phyloP scores from a whole-genome alignment of 2,888 invertebrate species.

The Cyclophora albipunctata region DNA sequence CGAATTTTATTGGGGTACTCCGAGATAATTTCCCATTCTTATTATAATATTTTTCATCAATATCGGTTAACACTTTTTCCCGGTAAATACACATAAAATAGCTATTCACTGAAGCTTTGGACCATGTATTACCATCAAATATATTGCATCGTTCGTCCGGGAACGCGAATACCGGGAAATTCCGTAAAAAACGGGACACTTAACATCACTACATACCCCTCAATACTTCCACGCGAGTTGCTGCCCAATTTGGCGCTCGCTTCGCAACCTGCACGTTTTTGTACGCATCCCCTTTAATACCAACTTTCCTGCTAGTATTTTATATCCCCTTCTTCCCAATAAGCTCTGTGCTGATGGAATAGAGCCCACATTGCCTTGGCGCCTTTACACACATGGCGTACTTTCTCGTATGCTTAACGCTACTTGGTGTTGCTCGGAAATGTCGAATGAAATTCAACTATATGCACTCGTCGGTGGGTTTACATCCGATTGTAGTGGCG shows the following conservation, averaged over 20 bases:
- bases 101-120: too few relatives aligned
- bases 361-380: neutral
- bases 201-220: constrained; percentile 23
- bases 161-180: constrained; percentile 1
- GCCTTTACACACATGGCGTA: neutral
- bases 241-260: constrained; percentile 49
- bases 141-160: constrained; percentile 1
- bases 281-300: constrained; percentile 42
- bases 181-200: constrained; percentile 13
- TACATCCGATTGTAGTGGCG: neutral
- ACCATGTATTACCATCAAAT: neutral
- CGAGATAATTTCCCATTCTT: too few relatives aligned
- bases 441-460: neutral
- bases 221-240: constrained; percentile 44
- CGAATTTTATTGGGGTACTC: too few relatives aligned
- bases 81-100: too few relatives aligned
- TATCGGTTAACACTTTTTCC: too few relatives aligned
- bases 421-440: neutral
- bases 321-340: too few relatives aligned
- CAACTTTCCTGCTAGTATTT: constrained; percentile 15
- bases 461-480: neutral
- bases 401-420: neutral
- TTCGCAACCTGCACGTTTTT: constrained; percentile 46
- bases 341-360: neutral
- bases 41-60: too few relatives aligned